These are phyloP conservation scores for Kuschelorhynchus macadamiae DNA, from an alignment of 2,888 invertebrate genomes.

Conservation along the genomic window DNA sequence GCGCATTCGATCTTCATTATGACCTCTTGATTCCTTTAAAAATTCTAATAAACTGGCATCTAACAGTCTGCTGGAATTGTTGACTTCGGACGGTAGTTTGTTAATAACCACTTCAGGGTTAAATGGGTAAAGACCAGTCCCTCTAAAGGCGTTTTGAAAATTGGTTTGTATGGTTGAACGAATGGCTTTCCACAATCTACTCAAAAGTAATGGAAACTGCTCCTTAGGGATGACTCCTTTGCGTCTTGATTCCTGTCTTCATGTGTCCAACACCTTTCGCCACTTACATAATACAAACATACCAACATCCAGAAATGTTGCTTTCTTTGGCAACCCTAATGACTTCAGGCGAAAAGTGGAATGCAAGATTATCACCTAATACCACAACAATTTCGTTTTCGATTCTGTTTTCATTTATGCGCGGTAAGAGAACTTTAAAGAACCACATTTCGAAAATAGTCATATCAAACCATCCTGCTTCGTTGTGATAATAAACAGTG, in stretches of 20 bases:
- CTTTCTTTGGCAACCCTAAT: constrained; percentile 4
- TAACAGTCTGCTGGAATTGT: no score
- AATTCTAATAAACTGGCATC: no score
- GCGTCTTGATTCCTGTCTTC: constrained; percentile 3
- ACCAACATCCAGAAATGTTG: constrained; percentile 26
- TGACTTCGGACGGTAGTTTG: no score
- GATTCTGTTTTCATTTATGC: neutral
- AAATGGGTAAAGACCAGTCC: neutral
- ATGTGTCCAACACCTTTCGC: constrained; percentile 13
- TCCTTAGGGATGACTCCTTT: constrained; percentile 8
- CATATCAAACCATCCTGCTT: constrained; percentile 19
- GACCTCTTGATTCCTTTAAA: no score
- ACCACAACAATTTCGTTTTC: constrained; percentile 1
- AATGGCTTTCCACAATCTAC: neutral
- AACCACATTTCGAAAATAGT: constrained; percentile 16
- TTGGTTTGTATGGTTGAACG: neutral
- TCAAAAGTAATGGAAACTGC: constrained; percentile 10
- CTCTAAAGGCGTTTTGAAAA: neutral
- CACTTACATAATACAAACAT: constrained; percentile 20
- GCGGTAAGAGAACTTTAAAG: constrained; percentile 7
- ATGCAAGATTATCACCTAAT: constrained; percentile 17
- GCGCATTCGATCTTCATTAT: no score
- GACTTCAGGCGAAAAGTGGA: constrained; percentile 24
- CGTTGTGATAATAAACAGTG: neutral
- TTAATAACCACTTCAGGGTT: neutral